phyloP scores from a whole-genome alignment of 2,888 invertebrate genomes.

The Drosophila meridionalis region DNA sequence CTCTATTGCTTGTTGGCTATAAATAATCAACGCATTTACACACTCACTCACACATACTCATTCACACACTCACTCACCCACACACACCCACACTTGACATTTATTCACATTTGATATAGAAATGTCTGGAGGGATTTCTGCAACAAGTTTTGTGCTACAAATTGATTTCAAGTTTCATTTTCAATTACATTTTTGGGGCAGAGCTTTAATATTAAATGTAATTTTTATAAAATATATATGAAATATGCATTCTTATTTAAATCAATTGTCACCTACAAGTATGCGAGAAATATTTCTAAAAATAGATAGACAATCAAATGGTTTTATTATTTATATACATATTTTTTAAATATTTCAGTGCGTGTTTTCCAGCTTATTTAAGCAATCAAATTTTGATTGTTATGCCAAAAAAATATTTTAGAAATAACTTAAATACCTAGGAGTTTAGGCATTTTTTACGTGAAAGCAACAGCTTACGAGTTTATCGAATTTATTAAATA shows the following conservation, averaged over 20 bases:
- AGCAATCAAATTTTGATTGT: neutral
- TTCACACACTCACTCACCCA: slow-evolving; percentile 11
- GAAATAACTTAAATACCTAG: too few relatives aligned
- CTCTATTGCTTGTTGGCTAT: slow-evolving; percentile 33
- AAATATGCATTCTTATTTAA: neutral
- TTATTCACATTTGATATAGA: slow-evolving; percentile 20
- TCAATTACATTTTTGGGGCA: slow-evolving; percentile 3
- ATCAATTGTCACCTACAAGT: neutral
- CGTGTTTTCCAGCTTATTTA: neutral
- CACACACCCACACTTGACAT: slow-evolving; percentile 1
- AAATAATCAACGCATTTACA: slow-evolving; percentile 36
- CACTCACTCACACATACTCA: slow-evolving; percentile 13
- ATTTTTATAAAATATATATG: neutral
- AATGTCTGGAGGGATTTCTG: neutral
- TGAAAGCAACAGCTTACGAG: too few relatives aligned
- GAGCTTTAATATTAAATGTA: neutral
- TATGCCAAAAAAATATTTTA: neutral
- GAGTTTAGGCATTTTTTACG: too few relatives aligned
- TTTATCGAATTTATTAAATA: too few relatives aligned
- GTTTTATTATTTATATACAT: neutral
- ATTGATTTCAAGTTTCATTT: slow-evolving; percentile 1
- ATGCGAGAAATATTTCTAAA: neutral
- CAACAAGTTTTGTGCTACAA: slow-evolving; percentile 30
- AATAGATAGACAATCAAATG: neutral
- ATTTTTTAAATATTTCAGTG: neutral